Evolutionary conservation across 2,113 vertebrate species (phyloP), one percentile per base, ranked within the genome.

Genomic region (Ammodytes dubius): DNA sequence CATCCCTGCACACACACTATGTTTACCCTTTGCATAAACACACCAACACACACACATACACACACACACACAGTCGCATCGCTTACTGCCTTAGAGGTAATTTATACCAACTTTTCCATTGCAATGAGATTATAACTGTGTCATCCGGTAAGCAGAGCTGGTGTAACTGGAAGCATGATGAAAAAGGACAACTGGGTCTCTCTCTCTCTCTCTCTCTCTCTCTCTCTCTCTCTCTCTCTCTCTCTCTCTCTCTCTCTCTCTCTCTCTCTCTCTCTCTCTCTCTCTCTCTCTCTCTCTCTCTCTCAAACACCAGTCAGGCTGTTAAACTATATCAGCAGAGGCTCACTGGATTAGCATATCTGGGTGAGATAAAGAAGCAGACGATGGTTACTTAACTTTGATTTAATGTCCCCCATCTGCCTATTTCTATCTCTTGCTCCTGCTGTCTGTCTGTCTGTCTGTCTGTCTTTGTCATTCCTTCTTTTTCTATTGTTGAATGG

Each of bases 381-480:
- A 92, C 79, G 88, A 88, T 85, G 88, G 89, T 93, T 92, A 89
- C 89, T 91, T 92, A 90, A 91, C 88, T 93, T 93, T 91, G 92
- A 92, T 88, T 93, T 93, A 91, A 89, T 92, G 87, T 89, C 77
- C 74, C 84, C 91, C 89, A 91, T 93, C 92, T 93, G 91, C 80
- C 85, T 90, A 74, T 80, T 81, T 90, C 87, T 85, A 85, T 93
- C 89, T 90, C 74, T 78, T 76, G 67, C 82, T 92, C 85, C 83
- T 83, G 77, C 91, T 87, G 86, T 84, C 90, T 87, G 81, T 27
- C 27, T 27, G 27, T 27, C 27, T 27, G 27, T 27, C 27, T 27
- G 27, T 76, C 83, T 87, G 80, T 85, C 74, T 85, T 83, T 88
- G 84, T 81, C 84, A 45, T 78, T 77, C 65, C 74, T 81, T 84